A percentile compares a stretch with the other conserved stretches of the same genome.
Evolutionary conservation across 2,113 vertebrate species (phyloP).

Genomic region (Neoarius graeffei): DNA sequence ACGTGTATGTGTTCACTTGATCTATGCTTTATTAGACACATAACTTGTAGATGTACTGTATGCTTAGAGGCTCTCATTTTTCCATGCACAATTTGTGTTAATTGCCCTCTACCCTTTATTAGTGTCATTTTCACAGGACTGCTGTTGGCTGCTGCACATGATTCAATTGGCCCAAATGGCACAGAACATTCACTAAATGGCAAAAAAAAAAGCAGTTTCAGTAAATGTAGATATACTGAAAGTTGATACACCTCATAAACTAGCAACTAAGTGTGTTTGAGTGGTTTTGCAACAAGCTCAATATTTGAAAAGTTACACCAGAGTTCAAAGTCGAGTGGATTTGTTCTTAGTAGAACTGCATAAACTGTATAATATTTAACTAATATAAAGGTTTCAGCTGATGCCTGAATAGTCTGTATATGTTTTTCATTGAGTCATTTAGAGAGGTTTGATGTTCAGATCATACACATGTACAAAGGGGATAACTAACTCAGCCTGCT

Average conservation of each 20-base stretch:
- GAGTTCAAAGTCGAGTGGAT: background rate
- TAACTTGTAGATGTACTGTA: background rate
- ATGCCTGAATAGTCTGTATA: background rate
- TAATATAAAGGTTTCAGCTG: background rate
- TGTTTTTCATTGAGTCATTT: background rate
- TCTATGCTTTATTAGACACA: background rate
- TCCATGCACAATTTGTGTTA: background rate
- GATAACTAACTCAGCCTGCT: background rate
- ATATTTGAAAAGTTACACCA: background rate
- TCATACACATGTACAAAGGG: background rate
- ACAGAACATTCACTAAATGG: background rate
- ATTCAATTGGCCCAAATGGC: background rate
- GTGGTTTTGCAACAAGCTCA: background rate
- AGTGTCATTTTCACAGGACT: background rate
- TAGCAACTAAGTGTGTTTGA: background rate
- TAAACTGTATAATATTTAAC: background rate
- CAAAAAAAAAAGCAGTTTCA: too few relatives aligned
- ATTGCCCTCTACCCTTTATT: background rate
- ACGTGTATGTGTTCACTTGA: background rate
- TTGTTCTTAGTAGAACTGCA: background rate
- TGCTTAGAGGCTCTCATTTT: background rate
- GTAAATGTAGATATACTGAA: background rate
- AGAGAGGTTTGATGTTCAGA: background rate
- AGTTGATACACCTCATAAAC: background rate
- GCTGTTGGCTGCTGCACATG: background rate